phyloP scores from a whole-genome alignment of 2,888 invertebrate species.

The Onchidella celtica region DNA sequence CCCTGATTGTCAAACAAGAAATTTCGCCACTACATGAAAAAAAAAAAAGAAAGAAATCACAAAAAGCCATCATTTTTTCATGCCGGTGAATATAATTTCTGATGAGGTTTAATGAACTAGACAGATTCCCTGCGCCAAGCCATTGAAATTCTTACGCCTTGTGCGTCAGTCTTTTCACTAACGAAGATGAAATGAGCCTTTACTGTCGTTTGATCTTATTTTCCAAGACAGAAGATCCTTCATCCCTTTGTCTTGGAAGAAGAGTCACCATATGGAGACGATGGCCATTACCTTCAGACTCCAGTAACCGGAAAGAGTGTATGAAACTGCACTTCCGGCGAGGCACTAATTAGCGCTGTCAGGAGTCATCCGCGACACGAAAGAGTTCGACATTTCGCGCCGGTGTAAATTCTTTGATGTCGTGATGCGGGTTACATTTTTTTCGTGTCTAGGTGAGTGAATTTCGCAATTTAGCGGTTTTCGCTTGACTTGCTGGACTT shows the following conservation, averaged over 20 bases:
- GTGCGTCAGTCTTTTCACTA: constrained; percentile 22
- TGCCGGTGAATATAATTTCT: neutral
- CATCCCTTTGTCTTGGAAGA: neutral
- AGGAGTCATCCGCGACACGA: constrained; percentile 29
- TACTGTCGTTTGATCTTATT: neutral
- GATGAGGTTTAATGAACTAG: neutral
- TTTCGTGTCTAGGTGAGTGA: neutral
- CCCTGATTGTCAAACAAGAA: no score
- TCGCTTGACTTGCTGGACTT: constrained; percentile 8
- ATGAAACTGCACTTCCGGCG: constrained; percentile 39
- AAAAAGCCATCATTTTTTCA: neutral
- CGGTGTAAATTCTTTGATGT: constrained; percentile 18
- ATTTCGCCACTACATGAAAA: neutral
- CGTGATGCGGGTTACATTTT: constrained; percentile 4
- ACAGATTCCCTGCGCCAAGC: neutral
- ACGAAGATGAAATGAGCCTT: neutral
- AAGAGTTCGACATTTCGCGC: constrained; percentile 26
- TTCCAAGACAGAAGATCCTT: neutral
- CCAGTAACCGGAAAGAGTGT: constrained; percentile 35
- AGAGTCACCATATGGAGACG: neutral
- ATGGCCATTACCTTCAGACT: constrained; percentile 11
- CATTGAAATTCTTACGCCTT: constrained; percentile 12
- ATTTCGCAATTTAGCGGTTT: constrained; percentile 31
- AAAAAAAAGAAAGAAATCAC: no score
- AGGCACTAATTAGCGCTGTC: constrained; percentile 31